phyloP scores from a whole-genome alignment of 1,140 invertebrate genomes.

The Laodelphax striatellus region DNA sequence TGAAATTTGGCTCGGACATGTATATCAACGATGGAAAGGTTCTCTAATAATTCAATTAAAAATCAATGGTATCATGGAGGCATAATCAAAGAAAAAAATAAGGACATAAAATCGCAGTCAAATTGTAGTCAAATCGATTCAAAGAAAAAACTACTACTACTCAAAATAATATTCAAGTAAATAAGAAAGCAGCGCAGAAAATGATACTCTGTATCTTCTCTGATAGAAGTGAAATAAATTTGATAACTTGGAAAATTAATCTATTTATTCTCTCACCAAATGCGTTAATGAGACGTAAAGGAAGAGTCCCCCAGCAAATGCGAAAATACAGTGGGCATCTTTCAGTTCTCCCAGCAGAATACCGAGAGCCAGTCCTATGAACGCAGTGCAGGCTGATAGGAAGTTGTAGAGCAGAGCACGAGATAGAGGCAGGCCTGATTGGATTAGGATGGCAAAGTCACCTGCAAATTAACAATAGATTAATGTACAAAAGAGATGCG shows the following conservation, averaged over 20 bases:
- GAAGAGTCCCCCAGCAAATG: constrained; percentile 67
- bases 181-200: no score
- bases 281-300: constrained; percentile 70
- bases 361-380: constrained; percentile 61
- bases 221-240: no score
- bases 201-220: no score
- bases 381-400: constrained; percentile 60
- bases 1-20: no score
- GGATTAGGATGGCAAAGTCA: constrained; percentile 66
- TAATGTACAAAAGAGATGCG: neutral
- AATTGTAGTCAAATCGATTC: no score
- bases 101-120: no score
- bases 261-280: constrained; percentile 39
- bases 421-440: constrained; percentile 58
- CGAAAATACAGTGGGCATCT: constrained; percentile 61
- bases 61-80: no score
- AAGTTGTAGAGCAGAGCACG: constrained; percentile 61
- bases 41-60: neutral
- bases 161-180: no score
- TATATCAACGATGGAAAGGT: no score
- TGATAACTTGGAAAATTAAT: neutral
- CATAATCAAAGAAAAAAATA: no score
- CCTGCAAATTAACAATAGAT: constrained; percentile 33
- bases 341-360: constrained; percentile 56
- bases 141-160: no score